These are phyloP conservation scores for Heliconius erato DNA, from an alignment of 2,888 invertebrate species.

Conservation along the genomic window DNA sequence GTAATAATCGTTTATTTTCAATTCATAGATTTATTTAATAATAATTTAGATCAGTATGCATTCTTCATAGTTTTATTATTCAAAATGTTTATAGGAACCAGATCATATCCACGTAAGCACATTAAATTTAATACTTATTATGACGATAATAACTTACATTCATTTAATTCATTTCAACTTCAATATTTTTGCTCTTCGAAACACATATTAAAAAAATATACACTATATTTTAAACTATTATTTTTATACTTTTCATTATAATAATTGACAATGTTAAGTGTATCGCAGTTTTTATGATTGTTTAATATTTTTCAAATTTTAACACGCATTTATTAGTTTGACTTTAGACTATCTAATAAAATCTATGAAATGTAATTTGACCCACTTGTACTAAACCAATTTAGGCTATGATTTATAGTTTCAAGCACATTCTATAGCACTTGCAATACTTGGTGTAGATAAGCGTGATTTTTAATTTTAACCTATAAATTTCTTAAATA, in stretches of 20 bases:
- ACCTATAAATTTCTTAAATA: too few relatives aligned
- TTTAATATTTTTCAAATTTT: neutral
- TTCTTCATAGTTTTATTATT: too few relatives aligned
- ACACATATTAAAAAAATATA: neutral
- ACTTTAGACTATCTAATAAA: neutral
- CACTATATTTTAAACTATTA: neutral
- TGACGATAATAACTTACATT: conserved; percentile 53
- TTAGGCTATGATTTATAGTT: neutral
- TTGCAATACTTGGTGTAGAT: neutral
- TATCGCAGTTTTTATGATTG: neutral
- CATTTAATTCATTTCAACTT: neutral
- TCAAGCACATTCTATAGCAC: neutral
- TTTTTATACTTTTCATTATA: neutral
- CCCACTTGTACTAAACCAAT: too few relatives aligned
- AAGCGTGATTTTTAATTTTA: neutral
- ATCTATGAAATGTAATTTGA: neutral
- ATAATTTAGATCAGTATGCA: too few relatives aligned
- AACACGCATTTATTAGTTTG: neutral
- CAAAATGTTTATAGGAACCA: neutral
- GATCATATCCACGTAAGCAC: conserved; percentile 18
- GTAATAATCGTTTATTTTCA: too few relatives aligned
- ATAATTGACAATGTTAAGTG: neutral
- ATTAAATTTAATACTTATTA: conserved; percentile 54
- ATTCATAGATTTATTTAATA: too few relatives aligned
- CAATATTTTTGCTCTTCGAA: neutral